Conservation (phyloP, 1,140 invertebrate species). For the Oedothorax gibbosus region DNA sequence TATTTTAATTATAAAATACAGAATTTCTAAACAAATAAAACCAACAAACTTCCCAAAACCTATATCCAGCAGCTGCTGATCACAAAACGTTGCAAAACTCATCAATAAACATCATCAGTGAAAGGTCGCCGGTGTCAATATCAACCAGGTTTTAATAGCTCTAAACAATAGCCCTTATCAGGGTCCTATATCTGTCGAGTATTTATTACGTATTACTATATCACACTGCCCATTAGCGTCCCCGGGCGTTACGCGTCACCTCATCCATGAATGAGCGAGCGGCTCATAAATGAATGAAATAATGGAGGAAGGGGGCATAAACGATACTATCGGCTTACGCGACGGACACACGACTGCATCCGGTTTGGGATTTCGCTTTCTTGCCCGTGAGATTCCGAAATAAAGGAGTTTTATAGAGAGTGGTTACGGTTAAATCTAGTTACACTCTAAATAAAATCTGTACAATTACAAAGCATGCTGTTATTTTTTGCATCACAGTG, state of each 20-base stretch:
- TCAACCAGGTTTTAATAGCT: constrained; percentile 31
- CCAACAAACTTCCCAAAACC: too few species aligned
- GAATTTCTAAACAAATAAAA: too few species aligned
- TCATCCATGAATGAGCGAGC: constrained; percentile 39
- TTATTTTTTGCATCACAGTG: too few species aligned
- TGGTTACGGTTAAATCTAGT: too few species aligned
- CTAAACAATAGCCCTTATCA: constrained; percentile 44
- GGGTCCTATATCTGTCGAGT: constrained; percentile 21
- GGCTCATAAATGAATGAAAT: constrained; percentile 25
- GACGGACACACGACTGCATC: constrained; percentile 48
- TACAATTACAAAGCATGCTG: too few species aligned
- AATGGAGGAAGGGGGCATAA: not conserved
- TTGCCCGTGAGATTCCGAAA: not conserved
- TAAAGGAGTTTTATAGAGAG: too few species aligned
- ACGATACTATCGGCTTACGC: constrained; percentile 54
- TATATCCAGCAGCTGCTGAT: too few species aligned
- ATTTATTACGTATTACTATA: constrained; percentile 59
- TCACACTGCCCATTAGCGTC: constrained; percentile 50
- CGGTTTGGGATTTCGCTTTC: constrained; percentile 50
- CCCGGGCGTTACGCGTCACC: constrained; percentile 49
- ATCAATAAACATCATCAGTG: too few species aligned
- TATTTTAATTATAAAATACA: too few species aligned
- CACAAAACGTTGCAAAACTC: too few species aligned
- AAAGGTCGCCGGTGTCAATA: constrained; percentile 19
- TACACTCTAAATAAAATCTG: too few species aligned